These are phyloP conservation scores for Unio pictorum DNA, from an alignment of 2,888 invertebrate species.

Conservation along the genomic window DNA sequence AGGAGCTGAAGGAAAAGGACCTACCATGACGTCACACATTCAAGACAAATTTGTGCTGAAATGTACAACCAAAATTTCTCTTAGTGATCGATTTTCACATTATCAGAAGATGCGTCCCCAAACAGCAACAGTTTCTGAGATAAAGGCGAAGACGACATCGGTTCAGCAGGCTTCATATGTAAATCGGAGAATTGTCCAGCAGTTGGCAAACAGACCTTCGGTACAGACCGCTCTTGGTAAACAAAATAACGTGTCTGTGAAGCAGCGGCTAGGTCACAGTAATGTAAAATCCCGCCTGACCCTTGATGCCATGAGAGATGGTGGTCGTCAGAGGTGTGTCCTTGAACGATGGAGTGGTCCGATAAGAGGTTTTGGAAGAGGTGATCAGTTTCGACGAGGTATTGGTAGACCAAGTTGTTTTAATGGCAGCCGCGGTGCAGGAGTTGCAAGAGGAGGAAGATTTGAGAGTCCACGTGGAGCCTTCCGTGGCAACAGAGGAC, in stretches of 20 bases:
- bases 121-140: slow-evolving; percentile 49
- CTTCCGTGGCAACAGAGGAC: no score
- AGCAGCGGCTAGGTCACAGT: slow-evolving; percentile 41
- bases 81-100: slow-evolving; percentile 49
- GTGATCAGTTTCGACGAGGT: slow-evolving; percentile 6
- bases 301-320: slow-evolving; percentile 37
- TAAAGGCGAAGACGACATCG: slow-evolving; percentile 58
- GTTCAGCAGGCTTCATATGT: slow-evolving; percentile 63
- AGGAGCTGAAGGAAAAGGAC: no score
- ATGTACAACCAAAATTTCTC: no score
- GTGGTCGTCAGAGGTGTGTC: slow-evolving; percentile 2
- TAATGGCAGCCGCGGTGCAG: slow-evolving; percentile 10
- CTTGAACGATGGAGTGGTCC: slow-evolving; percentile 11
- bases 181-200: slow-evolving; percentile 73
- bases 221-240: slow-evolving; percentile 68
- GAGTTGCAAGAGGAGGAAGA: slow-evolving; percentile 4
- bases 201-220: slow-evolving; percentile 74
- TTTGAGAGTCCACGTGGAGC: slow-evolving; percentile 1
- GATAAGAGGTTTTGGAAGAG: slow-evolving; percentile 24
- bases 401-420: slow-evolving; percentile 28
- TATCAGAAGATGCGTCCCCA: slow-evolving; percentile 54
- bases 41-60: no score
- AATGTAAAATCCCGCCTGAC: slow-evolving; percentile 60
- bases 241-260: slow-evolving; percentile 14
- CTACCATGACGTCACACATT: no score